A percentile compares a stretch with the other conserved stretches of the same genome.
Evolutionary conservation across 2,113 vertebrate species (phyloP).

Genomic region (Passerina amoena): DNA sequence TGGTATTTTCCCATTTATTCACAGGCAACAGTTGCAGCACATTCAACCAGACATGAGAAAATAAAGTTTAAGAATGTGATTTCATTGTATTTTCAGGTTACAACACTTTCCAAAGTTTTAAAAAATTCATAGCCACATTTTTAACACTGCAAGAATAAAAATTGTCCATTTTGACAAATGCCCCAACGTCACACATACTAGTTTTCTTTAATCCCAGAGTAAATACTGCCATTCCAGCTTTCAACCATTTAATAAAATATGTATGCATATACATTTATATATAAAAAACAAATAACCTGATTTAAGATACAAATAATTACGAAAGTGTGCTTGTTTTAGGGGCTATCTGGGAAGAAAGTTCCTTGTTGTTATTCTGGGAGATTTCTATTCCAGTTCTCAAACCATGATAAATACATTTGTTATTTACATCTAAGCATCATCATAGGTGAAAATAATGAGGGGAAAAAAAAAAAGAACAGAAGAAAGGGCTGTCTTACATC

Average conservation of each 20-base stretch:
- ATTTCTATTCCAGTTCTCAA: not conserved
- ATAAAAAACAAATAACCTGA: not conserved
- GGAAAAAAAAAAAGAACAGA: rapidly evolving
- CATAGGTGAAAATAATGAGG: not conserved
- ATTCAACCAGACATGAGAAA: not conserved
- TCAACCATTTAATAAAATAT: not conserved
- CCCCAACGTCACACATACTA: not conserved
- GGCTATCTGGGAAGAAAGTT: not conserved
- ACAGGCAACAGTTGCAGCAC: not conserved
- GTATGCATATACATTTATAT: not conserved
- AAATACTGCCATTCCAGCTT: not conserved
- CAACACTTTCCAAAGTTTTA: not conserved
- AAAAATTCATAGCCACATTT: not conserved
- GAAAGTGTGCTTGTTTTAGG: not conserved
- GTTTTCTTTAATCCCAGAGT: not conserved
- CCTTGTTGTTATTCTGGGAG: not conserved
- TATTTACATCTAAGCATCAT: not conserved
- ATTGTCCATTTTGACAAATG: not conserved
- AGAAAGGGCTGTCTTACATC: not conserved
- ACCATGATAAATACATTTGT: not conserved
- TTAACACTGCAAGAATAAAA: not conserved
- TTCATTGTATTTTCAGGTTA: not conserved
- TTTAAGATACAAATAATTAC: not conserved
- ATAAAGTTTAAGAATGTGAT: not conserved
- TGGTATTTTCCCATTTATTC: not conserved